Percentiles rank a stretch among this genome's conserved stretches.
phyloP scores from a whole-genome alignment of 2,113 vertebrate genomes.

The Talpa occidentalis region DNA sequence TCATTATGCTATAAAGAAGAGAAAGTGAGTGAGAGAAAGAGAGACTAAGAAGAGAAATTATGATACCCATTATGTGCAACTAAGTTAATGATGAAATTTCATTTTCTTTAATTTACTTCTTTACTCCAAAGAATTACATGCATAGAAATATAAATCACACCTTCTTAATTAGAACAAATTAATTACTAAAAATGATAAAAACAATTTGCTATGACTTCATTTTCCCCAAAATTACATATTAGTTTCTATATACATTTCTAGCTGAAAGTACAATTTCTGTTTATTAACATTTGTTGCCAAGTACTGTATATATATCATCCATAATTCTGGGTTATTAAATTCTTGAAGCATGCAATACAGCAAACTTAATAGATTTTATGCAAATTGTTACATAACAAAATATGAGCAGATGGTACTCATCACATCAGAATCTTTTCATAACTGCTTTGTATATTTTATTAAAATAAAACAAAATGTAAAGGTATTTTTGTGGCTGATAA shows the following conservation, averaged over 20 bases:
- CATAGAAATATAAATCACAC: constrained; percentile 68
- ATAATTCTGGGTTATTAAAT: constrained; percentile 88
- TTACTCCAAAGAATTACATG: constrained; percentile 52
- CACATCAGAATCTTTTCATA: constrained; percentile 82
- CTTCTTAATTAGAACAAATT: constrained; percentile 81
- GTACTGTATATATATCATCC: constrained; percentile 83
- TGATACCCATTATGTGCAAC: constrained; percentile 14
- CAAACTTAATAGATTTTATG: constrained; percentile 89
- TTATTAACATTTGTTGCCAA: constrained; percentile 83
- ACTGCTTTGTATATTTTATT: constrained; percentile 82
- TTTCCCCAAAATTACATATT: constrained; percentile 72
- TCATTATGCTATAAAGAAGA: constrained; percentile 59
- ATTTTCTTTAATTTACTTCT: constrained; percentile 56
- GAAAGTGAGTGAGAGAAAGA: constrained; percentile 5
- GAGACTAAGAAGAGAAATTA: constrained; percentile 20
- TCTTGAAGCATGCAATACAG: constrained; percentile 84
- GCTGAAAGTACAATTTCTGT: constrained; percentile 73
- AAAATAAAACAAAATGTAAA: constrained; percentile 85
- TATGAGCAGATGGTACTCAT: constrained; percentile 87
- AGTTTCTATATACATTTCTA: constrained; percentile 73
- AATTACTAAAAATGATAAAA: constrained; percentile 80
- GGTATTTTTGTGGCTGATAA: constrained; percentile 65
- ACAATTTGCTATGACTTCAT: constrained; percentile 57
- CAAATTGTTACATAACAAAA: constrained; percentile 88
- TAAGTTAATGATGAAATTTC: constrained; percentile 57